Base-by-base conservation (phyloP, 2,113 vertebrate genomes). In the Setophaga coronata region DNA sequence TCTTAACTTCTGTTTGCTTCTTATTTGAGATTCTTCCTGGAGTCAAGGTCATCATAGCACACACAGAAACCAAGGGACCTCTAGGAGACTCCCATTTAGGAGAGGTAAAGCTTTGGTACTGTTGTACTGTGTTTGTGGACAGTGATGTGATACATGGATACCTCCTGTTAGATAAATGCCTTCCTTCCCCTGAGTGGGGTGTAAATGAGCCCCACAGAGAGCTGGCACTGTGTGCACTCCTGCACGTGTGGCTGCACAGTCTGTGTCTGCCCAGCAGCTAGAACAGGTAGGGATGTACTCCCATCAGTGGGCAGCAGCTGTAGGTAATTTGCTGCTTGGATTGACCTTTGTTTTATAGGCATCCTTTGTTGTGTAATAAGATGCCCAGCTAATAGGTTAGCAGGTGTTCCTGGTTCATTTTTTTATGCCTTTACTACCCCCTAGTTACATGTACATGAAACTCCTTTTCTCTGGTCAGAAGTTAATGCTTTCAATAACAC, bases 11-110 rank as follows among this genome's bases (percentile, higher is more conserved):
- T 89, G 0, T 91, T 45, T 94, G 14, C 54, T 96, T 91, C 74
- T 94, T 66, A 25, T 78, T 96, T 7, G 34, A 99, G 99, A 99
- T 99, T 85, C 99, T 99, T 19, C 99, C 99, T 0, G 99, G 99
- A 18, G 99, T 99, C 33, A 99, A 99, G 90, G 99, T 99, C 87
- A 99, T 99, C 96, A 99, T 99, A 12, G 99, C 99, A 24, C 99
- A 99, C 97, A 99, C 99, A 0, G 99, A 99, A 97, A 99, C 99
- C 56, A 99, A 99, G 97, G 99, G 99, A 56, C 99, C 99, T 25
- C 97, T 99, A 36, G 99, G 99, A 97, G 99, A 99, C 96, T 99
- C 99, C 0, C 99, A 99, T 94, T 97, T 99, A 82, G 99, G 99
- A 89, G 99, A 99, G 98, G 99, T 99, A 93, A 98, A 97, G 12